These are phyloP conservation scores for Chrysaora quinquecirrha DNA, from an alignment of 30 jellyfish, hydroid and myxozoan species.

Conservation along the genomic window DNA sequence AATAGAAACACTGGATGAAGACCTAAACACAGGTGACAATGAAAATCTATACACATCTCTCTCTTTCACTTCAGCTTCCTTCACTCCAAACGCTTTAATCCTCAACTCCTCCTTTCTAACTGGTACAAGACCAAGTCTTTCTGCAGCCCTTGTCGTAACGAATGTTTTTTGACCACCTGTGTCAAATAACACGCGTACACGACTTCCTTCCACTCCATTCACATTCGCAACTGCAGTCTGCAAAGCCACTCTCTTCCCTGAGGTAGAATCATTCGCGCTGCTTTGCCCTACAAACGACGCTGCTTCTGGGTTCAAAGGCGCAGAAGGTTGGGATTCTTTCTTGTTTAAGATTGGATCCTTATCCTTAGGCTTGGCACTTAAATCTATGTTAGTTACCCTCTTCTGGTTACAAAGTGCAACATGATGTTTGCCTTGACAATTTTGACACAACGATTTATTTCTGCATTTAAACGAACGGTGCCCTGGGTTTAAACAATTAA, in stretches of 20 bases:
- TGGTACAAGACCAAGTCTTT: slow-evolving; percentile 51
- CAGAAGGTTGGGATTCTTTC: not conserved
- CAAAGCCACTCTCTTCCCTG: not conserved
- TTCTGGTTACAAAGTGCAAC: not conserved
- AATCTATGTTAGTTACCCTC: not conserved
- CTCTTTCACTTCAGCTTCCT: slow-evolving; percentile 52
- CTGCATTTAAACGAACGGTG: slow-evolving; percentile 33
- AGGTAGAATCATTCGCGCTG: not conserved
- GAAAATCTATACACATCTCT: slow-evolving; percentile 47
- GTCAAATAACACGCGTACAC: slow-evolving; percentile 10
- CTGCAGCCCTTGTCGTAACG: slow-evolving; percentile 40
- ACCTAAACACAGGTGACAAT: slow-evolving; percentile 24
- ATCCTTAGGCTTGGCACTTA: not conserved
- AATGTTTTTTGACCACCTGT: slow-evolving; percentile 73
- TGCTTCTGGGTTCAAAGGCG: not conserved
- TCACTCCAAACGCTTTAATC: slow-evolving; percentile 56
- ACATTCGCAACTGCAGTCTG: not conserved
- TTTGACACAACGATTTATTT: not conserved
- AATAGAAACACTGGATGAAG: slow-evolving; percentile 5
- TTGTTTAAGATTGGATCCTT: not conserved
- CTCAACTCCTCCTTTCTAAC: slow-evolving; percentile 56
- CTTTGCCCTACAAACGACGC: not conserved
- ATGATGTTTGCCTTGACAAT: slow-evolving; percentile 44
- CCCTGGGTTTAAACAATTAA: slow-evolving; percentile 11
- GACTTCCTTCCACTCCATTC: not conserved